These are phyloP conservation scores for Syritta pipiens DNA, from an alignment of 2,888 invertebrate species.

Conservation along the genomic window DNA sequence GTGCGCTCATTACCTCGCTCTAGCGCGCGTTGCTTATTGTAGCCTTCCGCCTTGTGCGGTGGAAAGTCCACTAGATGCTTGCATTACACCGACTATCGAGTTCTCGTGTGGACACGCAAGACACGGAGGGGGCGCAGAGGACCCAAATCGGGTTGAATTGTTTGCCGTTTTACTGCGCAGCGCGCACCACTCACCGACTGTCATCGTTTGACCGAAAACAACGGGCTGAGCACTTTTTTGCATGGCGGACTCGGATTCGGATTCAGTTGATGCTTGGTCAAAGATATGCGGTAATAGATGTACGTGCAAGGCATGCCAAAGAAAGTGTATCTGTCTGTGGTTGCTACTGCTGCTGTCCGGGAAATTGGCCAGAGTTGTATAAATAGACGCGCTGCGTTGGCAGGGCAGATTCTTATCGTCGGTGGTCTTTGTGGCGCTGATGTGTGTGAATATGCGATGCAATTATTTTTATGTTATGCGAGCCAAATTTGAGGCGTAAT, in stretches of 20 bases:
- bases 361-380: slow-evolving; percentile 50
- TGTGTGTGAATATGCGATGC: slow-evolving; percentile 7
- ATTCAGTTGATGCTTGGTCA: slow-evolving; percentile 58
- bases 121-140: background rate
- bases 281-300: slow-evolving; percentile 62
- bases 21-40: slow-evolving; percentile 5
- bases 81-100: background rate
- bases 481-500: slow-evolving; percentile 29
- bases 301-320: slow-evolving; percentile 54
- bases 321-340: slow-evolving; percentile 13
- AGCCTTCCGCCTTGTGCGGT: slow-evolving; percentile 19
- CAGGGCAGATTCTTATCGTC: slow-evolving; percentile 56
- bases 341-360: slow-evolving; percentile 17
- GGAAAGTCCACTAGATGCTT: background rate
- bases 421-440: slow-evolving; percentile 15
- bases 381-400: slow-evolving; percentile 49
- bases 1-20: slow-evolving; percentile 40
- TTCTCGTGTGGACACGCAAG: slow-evolving; percentile 6
- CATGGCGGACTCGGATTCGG: slow-evolving; percentile 44
- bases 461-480: slow-evolving; percentile 40
- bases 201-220: slow-evolving; percentile 58
- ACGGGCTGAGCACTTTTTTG: slow-evolving; percentile 32
- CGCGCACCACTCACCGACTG: slow-evolving; percentile 27
- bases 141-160: slow-evolving; percentile 18
- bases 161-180: slow-evolving; percentile 17